Evolutionary conservation across 2,113 vertebrate species (phyloP).

Genomic region (Candoia aspera): DNA sequence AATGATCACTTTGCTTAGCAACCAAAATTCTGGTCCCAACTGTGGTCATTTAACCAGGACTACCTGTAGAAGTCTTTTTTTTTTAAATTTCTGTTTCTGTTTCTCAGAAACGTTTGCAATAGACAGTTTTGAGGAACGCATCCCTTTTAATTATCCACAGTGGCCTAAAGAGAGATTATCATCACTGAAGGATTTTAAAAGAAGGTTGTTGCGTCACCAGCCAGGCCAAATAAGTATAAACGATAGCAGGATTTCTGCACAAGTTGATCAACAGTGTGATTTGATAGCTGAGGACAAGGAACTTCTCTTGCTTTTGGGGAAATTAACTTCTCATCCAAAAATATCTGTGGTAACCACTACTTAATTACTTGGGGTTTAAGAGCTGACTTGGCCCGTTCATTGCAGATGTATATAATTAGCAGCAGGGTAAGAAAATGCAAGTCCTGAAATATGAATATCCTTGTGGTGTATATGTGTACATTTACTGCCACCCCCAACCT

Average conservation of each 20-base stretch:
- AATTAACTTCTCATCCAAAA: conserved; percentile 2
- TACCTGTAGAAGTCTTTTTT: background rate
- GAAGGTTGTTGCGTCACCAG: background rate
- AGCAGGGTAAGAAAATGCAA: background rate
- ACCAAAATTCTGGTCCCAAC: no score
- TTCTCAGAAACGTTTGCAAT: no score
- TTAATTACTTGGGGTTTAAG: background rate
- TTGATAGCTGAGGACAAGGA: background rate
- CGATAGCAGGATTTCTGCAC: background rate
- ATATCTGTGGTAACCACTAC: background rate
- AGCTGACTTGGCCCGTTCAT: background rate
- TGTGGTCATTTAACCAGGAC: no score
- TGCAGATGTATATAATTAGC: background rate
- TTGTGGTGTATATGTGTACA: background rate
- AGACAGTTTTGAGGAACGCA: no score
- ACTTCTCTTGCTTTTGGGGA: background rate
- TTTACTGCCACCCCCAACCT: background rate
- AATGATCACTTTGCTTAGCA: no score
- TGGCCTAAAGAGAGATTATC: background rate
- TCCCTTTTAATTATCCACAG: no score
- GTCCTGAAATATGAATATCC: background rate
- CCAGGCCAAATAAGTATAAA: background rate
- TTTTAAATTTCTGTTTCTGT: no score
- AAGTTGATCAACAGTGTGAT: background rate
- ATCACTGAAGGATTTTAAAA: background rate